Evolutionary conservation across 2,888 invertebrate species (phyloP), one percentile per base, ranked within the genome.

Genomic region (Apodemia hepburni): DNA sequence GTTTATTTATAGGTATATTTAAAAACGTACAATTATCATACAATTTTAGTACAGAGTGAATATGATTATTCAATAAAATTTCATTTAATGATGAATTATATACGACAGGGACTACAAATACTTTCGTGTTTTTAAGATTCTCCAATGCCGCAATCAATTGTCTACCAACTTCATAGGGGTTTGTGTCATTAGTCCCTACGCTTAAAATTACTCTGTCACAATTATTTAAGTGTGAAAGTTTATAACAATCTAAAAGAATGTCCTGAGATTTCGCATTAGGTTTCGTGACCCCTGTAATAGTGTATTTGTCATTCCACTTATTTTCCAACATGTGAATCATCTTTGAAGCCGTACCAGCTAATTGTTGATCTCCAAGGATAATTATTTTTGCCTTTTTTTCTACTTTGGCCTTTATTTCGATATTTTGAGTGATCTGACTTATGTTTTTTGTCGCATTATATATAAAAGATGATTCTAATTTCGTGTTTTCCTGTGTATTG

Each of bases 221-320:
- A 8, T 38, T 18, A 38, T 35, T 38, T 11, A 38, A 59, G 7
- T 59, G 7, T 2, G 17, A 38, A 12, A 59, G 18, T 6, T 42
- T 38, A 18, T 59, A 12, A 15, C 59, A 59, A 38, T 35, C 18
- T 42, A 22, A 38, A 42, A 59, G 38, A 35, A 38, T n/a, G 35
- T 22, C 38, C 7, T 35, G 18, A 8, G 18, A 8, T 18, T 7
- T 12, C n/a, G 59, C 59, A 18, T 59, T 59, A 11, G 38, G 59
- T 22, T 59, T 59, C 38, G 35, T 42, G 2, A 59, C 8, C 6
- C 49, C 49, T 35, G 42, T 12, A 12, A 59, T 59, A 11, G 12
- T 42, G 3, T 59, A 59, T 3, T 22, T 35, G 11, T 59, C 15
- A 59, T 59, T 38, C 42, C 38, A 59, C 5, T 35, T 18, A 3